Evolutionary conservation across 2,797 vertebrate genomes (phyloP), one percentile per base, ranked within the genome.

Genomic region (Mormyrus proboscirostris): DNA sequence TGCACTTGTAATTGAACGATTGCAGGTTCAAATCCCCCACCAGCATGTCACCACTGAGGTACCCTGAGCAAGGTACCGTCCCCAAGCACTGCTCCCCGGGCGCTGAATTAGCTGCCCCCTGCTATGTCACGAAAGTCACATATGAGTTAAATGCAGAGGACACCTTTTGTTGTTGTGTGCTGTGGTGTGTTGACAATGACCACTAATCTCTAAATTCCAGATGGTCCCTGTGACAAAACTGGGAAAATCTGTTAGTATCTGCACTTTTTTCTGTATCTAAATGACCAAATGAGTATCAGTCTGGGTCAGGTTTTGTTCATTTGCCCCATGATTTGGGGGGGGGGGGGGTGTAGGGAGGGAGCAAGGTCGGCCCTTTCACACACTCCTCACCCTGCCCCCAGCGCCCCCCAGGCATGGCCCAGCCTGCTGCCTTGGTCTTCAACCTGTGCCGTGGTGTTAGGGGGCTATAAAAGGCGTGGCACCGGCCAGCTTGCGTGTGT

Each of bases 361-460:
- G 47, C 19, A 2, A 79, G 82, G 50, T 88, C 73, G 85, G 53
- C 84, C 29, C 85, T 90, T 90, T 91, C 89, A 90, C 91, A 91
- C 90, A 90, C 38, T 57, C 62, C 29, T 79, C 6, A 82, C 85
- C 62, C 73, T 86, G 7, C 10, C 62, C 29, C 10, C 73, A 38
- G 12, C 14, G 47, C 47, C 44, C 79, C 55, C 22, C 25, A 2
- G 19, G 44, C 19, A 10, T 2, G 9, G 12, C 41, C 25, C 50
- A 9, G 8, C 22, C 33, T 33, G 57, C 73, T 41, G 50, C 79
- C 86, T 87, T 91, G 89, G 50, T 62, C 90, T 87, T 90, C 88
- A 89, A 89, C 88, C 85, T 57, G 2, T 69, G 93, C 3, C 89
- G 88, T 91, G 90, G 88, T n/a, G 16, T 5, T 0, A 1, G 12